These are phyloP conservation scores for Dinocampus coccinellae DNA, from an alignment of 2,888 invertebrate genomes.

Conservation along the genomic window DNA sequence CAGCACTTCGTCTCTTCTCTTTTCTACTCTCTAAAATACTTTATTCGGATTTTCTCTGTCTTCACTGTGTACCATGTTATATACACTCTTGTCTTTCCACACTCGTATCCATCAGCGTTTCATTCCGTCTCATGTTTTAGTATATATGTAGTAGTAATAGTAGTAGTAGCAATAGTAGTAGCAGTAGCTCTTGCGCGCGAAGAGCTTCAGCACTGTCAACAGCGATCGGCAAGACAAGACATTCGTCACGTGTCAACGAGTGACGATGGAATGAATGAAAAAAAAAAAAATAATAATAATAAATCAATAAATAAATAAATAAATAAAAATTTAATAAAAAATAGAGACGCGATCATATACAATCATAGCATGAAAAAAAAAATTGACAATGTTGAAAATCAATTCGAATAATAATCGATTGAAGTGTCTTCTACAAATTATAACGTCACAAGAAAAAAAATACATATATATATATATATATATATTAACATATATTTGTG, in stretches of 20 bases:
- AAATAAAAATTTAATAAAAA: no score
- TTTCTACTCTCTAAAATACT: constrained; percentile 8
- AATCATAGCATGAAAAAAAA: background rate
- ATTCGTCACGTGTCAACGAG: constrained; percentile 50
- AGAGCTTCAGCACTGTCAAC: constrained; percentile 45
- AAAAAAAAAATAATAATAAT: constrained; percentile 38
- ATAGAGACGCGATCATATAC: constrained; percentile 1
- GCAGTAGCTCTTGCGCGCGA: constrained; percentile 15
- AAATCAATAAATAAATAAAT: no score
- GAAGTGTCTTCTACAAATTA: background rate
- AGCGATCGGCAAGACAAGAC: constrained; percentile 53
- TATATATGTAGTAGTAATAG: background rate
- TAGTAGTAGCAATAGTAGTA: constrained; percentile 24
- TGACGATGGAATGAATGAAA: constrained; percentile 40
- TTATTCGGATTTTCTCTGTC: constrained; percentile 1
- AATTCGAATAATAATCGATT: background rate
- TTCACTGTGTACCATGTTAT: constrained; percentile 4
- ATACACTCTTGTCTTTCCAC: background rate
- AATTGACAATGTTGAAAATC: background rate
- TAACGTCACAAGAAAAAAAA: background rate
- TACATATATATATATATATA: background rate
- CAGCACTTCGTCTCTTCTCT: background rate
- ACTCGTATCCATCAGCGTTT: constrained; percentile 34
- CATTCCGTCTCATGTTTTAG: constrained; percentile 17
- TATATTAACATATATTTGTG: background rate